These are phyloP conservation scores for Silurus aristotelis DNA, from an alignment of 2,797 vertebrate genomes.

Conservation along the genomic window DNA sequence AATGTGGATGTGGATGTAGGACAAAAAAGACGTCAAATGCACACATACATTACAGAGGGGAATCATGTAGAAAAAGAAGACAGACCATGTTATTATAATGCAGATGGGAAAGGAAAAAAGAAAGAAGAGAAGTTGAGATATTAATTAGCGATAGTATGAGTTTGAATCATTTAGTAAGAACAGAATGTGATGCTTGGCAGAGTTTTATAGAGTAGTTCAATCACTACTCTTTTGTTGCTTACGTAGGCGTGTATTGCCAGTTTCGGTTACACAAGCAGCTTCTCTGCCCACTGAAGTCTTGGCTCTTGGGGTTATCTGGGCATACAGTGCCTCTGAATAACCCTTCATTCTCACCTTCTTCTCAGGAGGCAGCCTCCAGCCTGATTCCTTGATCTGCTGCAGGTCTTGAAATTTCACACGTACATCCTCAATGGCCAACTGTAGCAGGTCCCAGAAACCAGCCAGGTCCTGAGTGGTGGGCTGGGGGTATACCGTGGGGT, in stretches of 20 bases:
- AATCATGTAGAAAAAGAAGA: conserved; percentile 30
- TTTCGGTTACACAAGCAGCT: conserved; percentile 61
- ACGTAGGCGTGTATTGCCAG: conserved; percentile 57
- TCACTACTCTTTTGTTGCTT: conserved; percentile 58
- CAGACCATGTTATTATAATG: conserved; percentile 35
- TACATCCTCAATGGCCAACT: conserved; percentile 95
- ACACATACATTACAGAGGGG: conserved; percentile 23
- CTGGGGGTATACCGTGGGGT: conserved; percentile 87
- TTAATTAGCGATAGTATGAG: conserved; percentile 53
- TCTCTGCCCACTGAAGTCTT: conserved; percentile 67
- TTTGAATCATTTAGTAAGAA: conserved; percentile 46
- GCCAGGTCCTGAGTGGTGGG: conserved; percentile 97
- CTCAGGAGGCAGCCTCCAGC: conserved; percentile 91
- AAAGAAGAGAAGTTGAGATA: conserved; percentile 42
- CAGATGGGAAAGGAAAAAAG: conserved; percentile 62
- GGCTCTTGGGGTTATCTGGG: conserved; percentile 62
- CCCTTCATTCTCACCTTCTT: conserved; percentile 84
- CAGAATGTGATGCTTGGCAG: conserved; percentile 14
- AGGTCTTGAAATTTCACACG: conserved; percentile 96
- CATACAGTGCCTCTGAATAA: conserved; percentile 59
- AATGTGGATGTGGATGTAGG: not conserved
- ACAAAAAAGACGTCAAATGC: not conserved
- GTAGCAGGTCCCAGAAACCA: conserved; percentile 97
- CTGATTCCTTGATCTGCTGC: conserved; percentile 93
- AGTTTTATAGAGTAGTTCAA: conserved; percentile 35